Evolutionary conservation across 2,113 vertebrate species (phyloP).

Genomic region (Cathartes aura): DNA sequence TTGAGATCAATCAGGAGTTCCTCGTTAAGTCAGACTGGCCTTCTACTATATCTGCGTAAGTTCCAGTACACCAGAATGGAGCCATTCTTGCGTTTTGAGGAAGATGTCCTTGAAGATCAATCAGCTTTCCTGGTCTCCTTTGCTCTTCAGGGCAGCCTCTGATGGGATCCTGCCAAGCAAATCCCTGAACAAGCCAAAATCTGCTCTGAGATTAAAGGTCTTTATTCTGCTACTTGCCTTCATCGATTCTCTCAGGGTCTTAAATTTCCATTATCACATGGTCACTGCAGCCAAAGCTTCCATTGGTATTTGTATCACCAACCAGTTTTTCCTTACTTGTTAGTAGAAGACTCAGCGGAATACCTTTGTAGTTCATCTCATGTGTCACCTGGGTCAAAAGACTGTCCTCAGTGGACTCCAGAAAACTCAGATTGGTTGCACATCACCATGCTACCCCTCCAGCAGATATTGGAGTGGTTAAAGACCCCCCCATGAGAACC

Average conservation of each 20-base stretch:
- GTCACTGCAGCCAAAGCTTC: not conserved
- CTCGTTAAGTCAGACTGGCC: fast-evolving
- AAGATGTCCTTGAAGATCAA: not conserved
- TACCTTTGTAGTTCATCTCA: not conserved
- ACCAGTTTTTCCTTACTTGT: not conserved
- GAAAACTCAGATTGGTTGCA: not conserved
- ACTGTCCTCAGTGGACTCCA: not conserved
- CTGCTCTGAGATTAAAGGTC: not conserved
- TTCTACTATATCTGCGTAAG: not conserved
- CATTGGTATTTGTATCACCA: not conserved
- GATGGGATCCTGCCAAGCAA: not conserved
- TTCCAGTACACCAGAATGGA: not conserved
- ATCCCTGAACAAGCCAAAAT: not conserved
- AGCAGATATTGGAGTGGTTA: not conserved
- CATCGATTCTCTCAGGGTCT: not conserved
- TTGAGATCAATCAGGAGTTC: not conserved
- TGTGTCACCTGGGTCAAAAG: not conserved
- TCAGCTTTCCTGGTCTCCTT: not conserved
- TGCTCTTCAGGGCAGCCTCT: not conserved
- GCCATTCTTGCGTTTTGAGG: not conserved
- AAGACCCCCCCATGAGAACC: fast-evolving
- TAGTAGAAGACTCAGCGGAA: not conserved
- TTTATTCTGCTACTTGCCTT: not conserved
- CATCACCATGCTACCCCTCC: not conserved
- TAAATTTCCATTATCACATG: not conserved